A percentile compares a stretch with the other conserved stretches of the same genome.
These are phyloP conservation scores for Cephus sareptanus DNA, from an alignment of 2,888 invertebrate species.

Conservation along the genomic window DNA sequence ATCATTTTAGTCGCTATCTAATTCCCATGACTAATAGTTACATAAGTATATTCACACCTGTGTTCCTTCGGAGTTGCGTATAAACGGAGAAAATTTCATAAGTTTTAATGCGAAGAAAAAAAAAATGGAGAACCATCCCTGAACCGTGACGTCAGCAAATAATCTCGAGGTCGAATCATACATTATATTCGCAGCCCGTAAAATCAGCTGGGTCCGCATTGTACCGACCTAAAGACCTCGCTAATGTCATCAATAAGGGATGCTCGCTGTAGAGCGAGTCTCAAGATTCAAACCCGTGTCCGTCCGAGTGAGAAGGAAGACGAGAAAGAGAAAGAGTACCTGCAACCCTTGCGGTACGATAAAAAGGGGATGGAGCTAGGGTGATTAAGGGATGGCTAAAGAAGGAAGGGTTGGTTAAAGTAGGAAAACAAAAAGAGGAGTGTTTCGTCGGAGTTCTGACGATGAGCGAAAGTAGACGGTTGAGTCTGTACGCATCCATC, in stretches of 20 bases:
- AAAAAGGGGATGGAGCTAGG: conserved; percentile 5
- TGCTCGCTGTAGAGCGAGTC: neutral
- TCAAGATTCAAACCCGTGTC: neutral
- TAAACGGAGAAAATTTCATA: neutral
- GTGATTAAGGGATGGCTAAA: conserved; percentile 29
- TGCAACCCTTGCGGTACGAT: neutral
- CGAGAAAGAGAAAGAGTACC: neutral
- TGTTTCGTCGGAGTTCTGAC: conserved; percentile 26
- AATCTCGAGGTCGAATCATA: neutral
- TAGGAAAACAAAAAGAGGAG: conserved; percentile 21
- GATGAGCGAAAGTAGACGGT: conserved; percentile 30
- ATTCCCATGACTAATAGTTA: neutral
- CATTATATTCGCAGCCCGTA: neutral
- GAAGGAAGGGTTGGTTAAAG: conserved; percentile 9
- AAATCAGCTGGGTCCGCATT: neutral
- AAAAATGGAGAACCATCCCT: neutral
- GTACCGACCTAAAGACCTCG: neutral
- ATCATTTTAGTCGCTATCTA: neutral
- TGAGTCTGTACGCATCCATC: conserved; percentile 51
- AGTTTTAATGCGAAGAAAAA: neutral
- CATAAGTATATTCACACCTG: neutral
- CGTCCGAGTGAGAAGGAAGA: neutral
- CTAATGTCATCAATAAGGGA: neutral
- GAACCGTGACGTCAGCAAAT: neutral
- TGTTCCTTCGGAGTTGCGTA: neutral